Percentiles rank a stretch among this genome's conserved stretches.
Conservation (phyloP, 1,140 invertebrate species). For the Nasonia longicornis region DNA sequence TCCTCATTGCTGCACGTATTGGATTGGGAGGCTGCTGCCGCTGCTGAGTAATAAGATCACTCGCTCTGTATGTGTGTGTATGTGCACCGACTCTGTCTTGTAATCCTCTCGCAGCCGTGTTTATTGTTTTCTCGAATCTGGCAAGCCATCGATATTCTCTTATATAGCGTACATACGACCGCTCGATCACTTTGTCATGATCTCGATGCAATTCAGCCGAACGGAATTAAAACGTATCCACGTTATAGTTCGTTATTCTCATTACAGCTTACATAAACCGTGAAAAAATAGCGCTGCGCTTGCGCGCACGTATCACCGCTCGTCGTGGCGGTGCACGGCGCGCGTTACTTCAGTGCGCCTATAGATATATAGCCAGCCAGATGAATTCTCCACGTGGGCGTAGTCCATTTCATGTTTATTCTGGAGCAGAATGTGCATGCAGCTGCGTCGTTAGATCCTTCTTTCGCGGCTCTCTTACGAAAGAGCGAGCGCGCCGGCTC, state of each 20-base stretch:
- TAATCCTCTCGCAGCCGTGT: neutral
- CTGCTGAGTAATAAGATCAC: conserved; percentile 12
- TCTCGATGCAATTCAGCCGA: neutral
- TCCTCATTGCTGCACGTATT: neutral
- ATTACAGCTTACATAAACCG: too few relatives aligned
- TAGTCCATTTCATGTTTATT: conserved; percentile 36
- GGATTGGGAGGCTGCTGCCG: neutral
- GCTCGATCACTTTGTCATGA: neutral
- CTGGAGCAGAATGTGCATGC: conserved; percentile 39
- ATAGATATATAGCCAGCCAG: neutral
- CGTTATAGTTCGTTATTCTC: neutral
- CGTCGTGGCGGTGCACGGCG: too few relatives aligned
- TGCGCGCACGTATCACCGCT: too few relatives aligned
- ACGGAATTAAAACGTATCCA: too few relatives aligned
- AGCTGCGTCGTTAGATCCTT: conserved; percentile 42
- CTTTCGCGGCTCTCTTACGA: conserved; percentile 24
- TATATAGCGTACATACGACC: too few relatives aligned
- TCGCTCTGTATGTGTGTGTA: neutral
- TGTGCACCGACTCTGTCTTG: neutral
- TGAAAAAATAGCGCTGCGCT: too few relatives aligned
- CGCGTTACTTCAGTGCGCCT: too few relatives aligned
- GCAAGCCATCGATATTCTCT: neutral
- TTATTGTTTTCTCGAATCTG: conserved; percentile 3
- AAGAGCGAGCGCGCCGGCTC: conserved; percentile 1
- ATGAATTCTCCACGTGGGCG: conserved; percentile 42